phyloP scores from a whole-genome alignment of 2,113 vertebrate genomes.

The Phalacrocorax pelagicus region DNA sequence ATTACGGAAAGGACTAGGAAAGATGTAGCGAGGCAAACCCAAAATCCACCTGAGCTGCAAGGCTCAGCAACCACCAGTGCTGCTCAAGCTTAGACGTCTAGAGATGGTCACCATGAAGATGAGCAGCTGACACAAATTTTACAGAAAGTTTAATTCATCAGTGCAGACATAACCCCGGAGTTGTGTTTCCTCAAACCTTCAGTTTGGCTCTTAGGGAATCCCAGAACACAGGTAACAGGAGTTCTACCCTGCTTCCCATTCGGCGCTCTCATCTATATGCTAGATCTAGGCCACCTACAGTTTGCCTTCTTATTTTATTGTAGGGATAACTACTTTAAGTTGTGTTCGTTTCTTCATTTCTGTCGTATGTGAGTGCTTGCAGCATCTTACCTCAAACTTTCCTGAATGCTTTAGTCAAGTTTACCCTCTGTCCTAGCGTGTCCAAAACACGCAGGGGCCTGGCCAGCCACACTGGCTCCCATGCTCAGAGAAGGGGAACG shows the following conservation, averaged over 20 bases:
- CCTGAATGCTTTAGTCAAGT: fast-evolving
- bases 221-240: neutral
- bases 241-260: neutral
- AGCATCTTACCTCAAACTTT: neutral
- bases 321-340: neutral
- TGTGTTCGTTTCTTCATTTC: neutral
- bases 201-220: neutral
- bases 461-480: neutral
- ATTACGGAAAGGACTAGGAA: fast-evolving
- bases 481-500: fast-evolving
- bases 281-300: neutral
- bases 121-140: neutral
- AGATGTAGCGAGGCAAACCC: neutral
- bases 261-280: fast-evolving
- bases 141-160: neutral
- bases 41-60: neutral
- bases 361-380: fast-evolving
- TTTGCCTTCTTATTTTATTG: neutral
- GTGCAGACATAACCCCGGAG: fast-evolving
- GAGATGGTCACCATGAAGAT: neutral
- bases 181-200: neutral
- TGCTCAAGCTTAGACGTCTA: neutral
- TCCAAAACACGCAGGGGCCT: neutral
- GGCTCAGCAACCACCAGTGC: neutral
- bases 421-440: neutral